Evolutionary conservation across 92 coral and sea anemone species (phyloP), one percentile per base, ranked within the genome.

Genomic region (Porites rus): DNA sequence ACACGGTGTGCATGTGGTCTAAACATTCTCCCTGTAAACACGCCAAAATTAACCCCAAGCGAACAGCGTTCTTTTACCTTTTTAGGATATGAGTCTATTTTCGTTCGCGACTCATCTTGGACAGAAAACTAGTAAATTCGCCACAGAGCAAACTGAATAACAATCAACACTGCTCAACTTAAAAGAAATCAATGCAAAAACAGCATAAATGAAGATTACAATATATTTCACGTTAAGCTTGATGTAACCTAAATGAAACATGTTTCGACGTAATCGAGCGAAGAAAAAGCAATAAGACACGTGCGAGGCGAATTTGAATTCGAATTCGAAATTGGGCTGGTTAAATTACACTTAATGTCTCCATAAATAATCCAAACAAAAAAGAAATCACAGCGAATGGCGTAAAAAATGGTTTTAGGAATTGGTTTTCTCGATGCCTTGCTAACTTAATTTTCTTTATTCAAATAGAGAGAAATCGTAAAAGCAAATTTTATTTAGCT

Each of bases 291-390:
- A 43, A 69, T 81, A 19, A 51, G 66, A 21, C 56, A 28, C 43
- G 14, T 14, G 25, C 58, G 28, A 81, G 52, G n/a, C 59, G 69
- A 79, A 79, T 65, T 51, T 79, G 63, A 51, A 64, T 80, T 51
- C 19, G 18, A 70, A 81, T 80, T 51, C 19, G 18, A 70, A 81
- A 81, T 51, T 59, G 86, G 58, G 58, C 11, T 81, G 66, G 71
- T 81, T 81, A 10, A 66, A 81, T 81, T 81, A 69, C 54, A 20
- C 54, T 18, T 53, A 75, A 11, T 5, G 79, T 75, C 79, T 19
- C 9, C 10, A 81, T 81, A 52, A 73, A 69, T 81, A 81, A 81
- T 81, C 63, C 7, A 68, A 31, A 18, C 74, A 80, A 9, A 24
- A 67, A 7, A 31, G 10, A 38, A 78, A 63, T 62, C 72, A 78